Base-by-base conservation (phyloP, 2,888 invertebrate species). In the Osedax frankpressi region DNA sequence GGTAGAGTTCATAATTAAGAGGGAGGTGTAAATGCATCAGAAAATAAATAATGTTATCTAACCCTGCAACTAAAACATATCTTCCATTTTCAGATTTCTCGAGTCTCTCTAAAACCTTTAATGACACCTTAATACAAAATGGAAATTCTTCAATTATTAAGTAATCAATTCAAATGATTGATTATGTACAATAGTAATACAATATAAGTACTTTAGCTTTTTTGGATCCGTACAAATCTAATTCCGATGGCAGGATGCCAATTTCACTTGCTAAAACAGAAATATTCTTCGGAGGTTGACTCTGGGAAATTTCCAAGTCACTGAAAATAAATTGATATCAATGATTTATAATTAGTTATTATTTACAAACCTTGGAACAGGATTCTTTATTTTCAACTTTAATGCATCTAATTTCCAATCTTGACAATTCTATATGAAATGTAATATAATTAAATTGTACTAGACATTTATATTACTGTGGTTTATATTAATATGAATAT, bases 21-120 rank as follows among this genome's bases (percentile, higher is more conserved):
- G n/a, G n/a, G n/a, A n/a, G n/a, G n/a, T n/a, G n/a, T n/a, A n/a
- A n/a, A n/a, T n/a, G n/a, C n/a, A n/a, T n/a, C n/a, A n/a, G n/a
- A n/a, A n/a, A n/a, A n/a, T n/a, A n/a, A n/a, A n/a, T n/a, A n/a
- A n/a, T n/a, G n/a, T n/a, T n/a, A n/a, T n/a, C 87, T 87, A 85
- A 92, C 92, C 94, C 97, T 72, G 92, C 92, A 2, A 97, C 93
- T 0, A 97, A 93, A 75, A 98, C 89, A 85, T 94, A 97, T 86
- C 92, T 93, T 74, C 97, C 97, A 81, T 89, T 87, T 44, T 87
- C 86, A 74, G 89, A 88, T 73, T 88, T 83, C 70, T 87, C 83
- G 70, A 95, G 86, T 27, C 97, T 87, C 14, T 94, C 87, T 29
- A 94, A 85, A 60, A 93, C 90, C 0, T 88, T 88, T 19, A 97